These are phyloP conservation scores for Trichogramma dendrolimi DNA, from an alignment of 2,888 invertebrate genomes.

Conservation along the genomic window DNA sequence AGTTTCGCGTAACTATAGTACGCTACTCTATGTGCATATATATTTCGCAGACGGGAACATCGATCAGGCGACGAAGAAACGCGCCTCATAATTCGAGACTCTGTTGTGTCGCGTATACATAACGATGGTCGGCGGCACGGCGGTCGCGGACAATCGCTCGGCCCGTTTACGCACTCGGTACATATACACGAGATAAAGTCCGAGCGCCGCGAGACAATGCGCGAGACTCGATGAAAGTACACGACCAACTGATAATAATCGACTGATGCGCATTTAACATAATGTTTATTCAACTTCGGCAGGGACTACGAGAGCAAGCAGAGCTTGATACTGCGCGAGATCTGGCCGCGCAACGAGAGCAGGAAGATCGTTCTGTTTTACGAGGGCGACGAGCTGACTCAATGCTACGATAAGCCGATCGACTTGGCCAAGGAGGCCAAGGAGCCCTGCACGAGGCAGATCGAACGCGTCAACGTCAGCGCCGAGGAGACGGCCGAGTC, in stretches of 20 bases:
- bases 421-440: neutral
- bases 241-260: neutral
- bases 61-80: too few species aligned
- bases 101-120: too few species aligned
- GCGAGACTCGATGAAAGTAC: neutral
- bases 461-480: conserved; percentile 9
- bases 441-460: neutral
- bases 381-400: conserved; percentile 38
- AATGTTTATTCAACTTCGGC: conserved; percentile 13
- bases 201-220: neutral
- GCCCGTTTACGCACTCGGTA: neutral
- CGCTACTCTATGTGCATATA: too few species aligned
- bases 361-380: conserved; percentile 45
- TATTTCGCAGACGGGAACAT: too few species aligned
- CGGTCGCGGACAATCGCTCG: too few species aligned
- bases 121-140: too few species aligned
- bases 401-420: conserved; percentile 40
- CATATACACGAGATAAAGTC: neutral
- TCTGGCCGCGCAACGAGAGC: conserved; percentile 37
- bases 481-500: conserved; percentile 1
- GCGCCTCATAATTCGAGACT: too few species aligned
- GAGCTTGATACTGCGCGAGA: conserved; percentile 42
- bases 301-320: conserved; percentile 35
- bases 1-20: too few species aligned
- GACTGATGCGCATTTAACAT: neutral